Percentiles rank a stretch among this genome's conserved stretches.
These are phyloP conservation scores for Hyles lineata DNA, from an alignment of 2,888 invertebrate species.

Conservation along the genomic window DNA sequence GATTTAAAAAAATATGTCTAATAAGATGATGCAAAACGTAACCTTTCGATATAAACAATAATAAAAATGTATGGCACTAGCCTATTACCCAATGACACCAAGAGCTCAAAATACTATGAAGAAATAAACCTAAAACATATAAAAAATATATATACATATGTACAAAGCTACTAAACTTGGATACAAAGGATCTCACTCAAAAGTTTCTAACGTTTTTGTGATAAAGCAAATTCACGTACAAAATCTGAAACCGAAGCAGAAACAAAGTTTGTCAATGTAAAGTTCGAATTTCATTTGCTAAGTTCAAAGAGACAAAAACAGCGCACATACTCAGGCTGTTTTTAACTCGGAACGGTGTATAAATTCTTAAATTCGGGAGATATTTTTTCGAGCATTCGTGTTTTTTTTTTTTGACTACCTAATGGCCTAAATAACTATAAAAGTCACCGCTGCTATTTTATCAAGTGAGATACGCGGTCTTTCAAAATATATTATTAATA, in stretches of 20 bases:
- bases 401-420: not conserved
- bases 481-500: no score
- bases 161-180: slow-evolving; percentile 11
- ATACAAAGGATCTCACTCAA: slow-evolving; percentile 19
- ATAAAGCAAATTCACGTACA: slow-evolving; percentile 32
- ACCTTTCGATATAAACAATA: no score
- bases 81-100: not conserved
- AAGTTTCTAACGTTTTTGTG: slow-evolving; percentile 21
- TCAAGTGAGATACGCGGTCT: no score
- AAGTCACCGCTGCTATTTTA: no score
- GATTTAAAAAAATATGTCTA: no score
- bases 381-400: not conserved
- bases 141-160: not conserved
- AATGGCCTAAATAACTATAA: not conserved
- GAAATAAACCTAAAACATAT: not conserved
- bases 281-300: slow-evolving; percentile 52
- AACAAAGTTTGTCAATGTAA: slow-evolving; percentile 42
- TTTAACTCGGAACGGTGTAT: slow-evolving; percentile 38
- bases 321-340: slow-evolving; percentile 38
- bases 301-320: slow-evolving; percentile 51
- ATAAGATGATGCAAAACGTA: no score
- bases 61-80: no score
- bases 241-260: slow-evolving; percentile 41
- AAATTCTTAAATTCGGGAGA: slow-evolving; percentile 11
- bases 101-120: not conserved